Evolutionary conservation across 1,140 invertebrate species (phyloP).

Genomic region (Ephestia elutella): DNA sequence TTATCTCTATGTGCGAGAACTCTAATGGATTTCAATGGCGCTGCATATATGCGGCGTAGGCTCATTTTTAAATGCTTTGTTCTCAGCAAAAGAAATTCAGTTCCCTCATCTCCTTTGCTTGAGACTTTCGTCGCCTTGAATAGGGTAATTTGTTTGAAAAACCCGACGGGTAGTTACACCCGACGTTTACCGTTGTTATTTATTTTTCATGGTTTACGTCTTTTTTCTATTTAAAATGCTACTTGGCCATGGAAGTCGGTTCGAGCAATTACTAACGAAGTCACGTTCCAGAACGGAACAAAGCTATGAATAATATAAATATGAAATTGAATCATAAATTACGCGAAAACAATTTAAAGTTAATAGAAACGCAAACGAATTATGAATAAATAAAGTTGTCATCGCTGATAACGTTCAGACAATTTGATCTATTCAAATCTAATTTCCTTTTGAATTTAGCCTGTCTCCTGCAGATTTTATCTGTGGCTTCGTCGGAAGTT

Average conservation of each 20-base stretch:
- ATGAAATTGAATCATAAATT: constrained; percentile 5
- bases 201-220: constrained; percentile 31
- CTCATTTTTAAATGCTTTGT: constrained; percentile 62
- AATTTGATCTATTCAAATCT: constrained; percentile 46
- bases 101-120: constrained; percentile 45
- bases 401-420: constrained; percentile 30
- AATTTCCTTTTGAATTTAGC: constrained; percentile 60
- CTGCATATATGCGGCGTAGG: constrained; percentile 58
- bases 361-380: constrained; percentile 5
- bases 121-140: constrained; percentile 51
- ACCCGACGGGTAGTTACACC: constrained; percentile 34
- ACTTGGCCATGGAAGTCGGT: background rate
- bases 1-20: constrained; percentile 46
- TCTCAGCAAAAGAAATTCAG: constrained; percentile 57
- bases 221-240: background rate
- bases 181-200: constrained; percentile 32
- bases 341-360: constrained; percentile 5
- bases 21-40: constrained; percentile 65
- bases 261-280: constrained; percentile 6
- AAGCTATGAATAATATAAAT: constrained; percentile 12
- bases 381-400: constrained; percentile 25
- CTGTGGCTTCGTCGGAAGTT: constrained; percentile 46
- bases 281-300: constrained; percentile 9
- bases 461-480: constrained; percentile 57
- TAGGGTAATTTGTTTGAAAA: constrained; percentile 56